phyloP scores from a whole-genome alignment of 2,888 invertebrate genomes.

The Aelia acuminata region DNA sequence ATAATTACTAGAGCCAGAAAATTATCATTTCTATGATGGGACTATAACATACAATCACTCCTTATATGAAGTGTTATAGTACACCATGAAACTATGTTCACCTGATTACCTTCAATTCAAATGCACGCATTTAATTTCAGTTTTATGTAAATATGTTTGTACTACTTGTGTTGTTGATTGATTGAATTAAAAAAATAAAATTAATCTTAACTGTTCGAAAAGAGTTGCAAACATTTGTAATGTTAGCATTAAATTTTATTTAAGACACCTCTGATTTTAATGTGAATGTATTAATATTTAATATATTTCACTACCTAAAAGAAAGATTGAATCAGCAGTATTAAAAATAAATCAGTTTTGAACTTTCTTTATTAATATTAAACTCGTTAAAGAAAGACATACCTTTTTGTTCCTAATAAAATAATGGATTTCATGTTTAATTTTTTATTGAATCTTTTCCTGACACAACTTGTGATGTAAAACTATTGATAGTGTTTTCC shows the following conservation, averaged over 20 bases:
- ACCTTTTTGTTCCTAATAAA: slow-evolving; percentile 47
- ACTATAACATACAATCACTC: background rate
- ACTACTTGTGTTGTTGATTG: background rate
- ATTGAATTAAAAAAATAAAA: background rate
- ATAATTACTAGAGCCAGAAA: background rate
- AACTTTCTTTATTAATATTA: background rate
- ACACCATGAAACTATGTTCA: slow-evolving; percentile 8
- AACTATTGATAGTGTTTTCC: too few relatives aligned
- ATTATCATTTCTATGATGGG: background rate
- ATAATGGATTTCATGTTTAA: background rate
- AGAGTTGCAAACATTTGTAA: background rate
- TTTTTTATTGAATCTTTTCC: background rate
- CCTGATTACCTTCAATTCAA: background rate
- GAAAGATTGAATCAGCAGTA: slow-evolving; percentile 6
- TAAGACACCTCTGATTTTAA: background rate
- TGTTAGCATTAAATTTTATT: background rate
- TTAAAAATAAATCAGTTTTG: background rate
- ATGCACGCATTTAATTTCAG: background rate
- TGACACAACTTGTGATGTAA: too few relatives aligned
- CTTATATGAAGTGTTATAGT: background rate
- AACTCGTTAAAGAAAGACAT: background rate
- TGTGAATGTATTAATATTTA: slow-evolving; percentile 39
- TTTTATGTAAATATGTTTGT: background rate
- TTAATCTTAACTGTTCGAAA: background rate
- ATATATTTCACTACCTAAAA: slow-evolving; percentile 18